Evolutionary conservation across 35 echinoderm and acorn worm species (phyloP).

Genomic region (Anneissia japonica): DNA sequence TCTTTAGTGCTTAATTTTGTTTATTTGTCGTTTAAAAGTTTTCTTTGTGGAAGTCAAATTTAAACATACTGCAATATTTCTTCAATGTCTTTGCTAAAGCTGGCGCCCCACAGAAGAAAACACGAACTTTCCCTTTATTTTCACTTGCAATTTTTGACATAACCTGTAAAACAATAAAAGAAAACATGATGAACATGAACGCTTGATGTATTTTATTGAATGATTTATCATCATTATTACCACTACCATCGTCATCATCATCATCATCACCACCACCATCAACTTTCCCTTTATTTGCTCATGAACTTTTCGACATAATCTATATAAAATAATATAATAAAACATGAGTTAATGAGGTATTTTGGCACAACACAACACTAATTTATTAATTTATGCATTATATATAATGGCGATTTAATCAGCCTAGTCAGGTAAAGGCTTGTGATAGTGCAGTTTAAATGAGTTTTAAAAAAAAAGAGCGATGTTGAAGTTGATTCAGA

Average conservation of each 20-base stretch:
- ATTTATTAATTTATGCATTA: neutral
- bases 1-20: too few species aligned
- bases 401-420: neutral
- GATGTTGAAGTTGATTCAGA: too few species aligned
- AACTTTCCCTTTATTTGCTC: too few species aligned
- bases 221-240: neutral
- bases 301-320: too few species aligned
- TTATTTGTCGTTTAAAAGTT: slow-evolving; percentile 74
- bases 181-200: neutral
- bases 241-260: too few species aligned
- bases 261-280: too few species aligned
- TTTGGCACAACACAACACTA: too few species aligned
- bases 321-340: too few species aligned
- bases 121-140: slow-evolving; percentile 85
- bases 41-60: slow-evolving; percentile 93
- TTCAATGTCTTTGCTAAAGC: slow-evolving; percentile 70
- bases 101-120: slow-evolving; percentile 98
- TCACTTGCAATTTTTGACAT: slow-evolving; percentile 73
- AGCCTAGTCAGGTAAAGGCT: too few species aligned
- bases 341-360: too few species aligned
- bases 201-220: neutral
- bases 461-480: too few species aligned
- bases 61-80: slow-evolving; percentile 68
- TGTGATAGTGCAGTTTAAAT: too few species aligned
- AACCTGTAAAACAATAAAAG: slow-evolving; percentile 46